Evolutionary conservation across 2,797 vertebrate species (phyloP).

Genomic region (Calcarius lapponicus): DNA sequence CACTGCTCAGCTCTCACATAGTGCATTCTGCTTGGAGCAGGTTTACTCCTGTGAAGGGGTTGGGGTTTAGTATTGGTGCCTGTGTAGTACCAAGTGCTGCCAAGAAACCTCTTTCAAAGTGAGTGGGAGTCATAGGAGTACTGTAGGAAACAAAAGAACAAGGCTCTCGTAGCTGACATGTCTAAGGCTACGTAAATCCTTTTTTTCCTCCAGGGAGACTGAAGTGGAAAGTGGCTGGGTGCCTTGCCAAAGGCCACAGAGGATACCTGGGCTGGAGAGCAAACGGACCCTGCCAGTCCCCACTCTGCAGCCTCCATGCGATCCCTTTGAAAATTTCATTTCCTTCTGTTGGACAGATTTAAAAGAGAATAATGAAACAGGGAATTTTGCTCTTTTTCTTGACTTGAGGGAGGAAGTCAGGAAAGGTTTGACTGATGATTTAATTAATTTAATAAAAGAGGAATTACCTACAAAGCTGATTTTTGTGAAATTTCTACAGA

Average conservation of each 20-base stretch:
- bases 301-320: rapidly evolving
- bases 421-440: neutral
- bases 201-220: neutral
- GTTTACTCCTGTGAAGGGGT: neutral
- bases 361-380: neutral
- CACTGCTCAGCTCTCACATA: neutral
- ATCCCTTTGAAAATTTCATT: slow-evolving; percentile 27
- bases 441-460: slow-evolving; percentile 28
- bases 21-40: neutral
- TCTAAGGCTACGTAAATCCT: neutral
- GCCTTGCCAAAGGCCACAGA: neutral
- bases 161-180: neutral
- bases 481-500: neutral
- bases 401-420: slow-evolving; percentile 3
- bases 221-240: neutral
- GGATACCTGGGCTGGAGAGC: neutral
- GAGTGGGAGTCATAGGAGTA: neutral
- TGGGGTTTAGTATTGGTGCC: neutral
- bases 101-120: slow-evolving; percentile 2
- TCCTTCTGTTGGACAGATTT: slow-evolving; percentile 11
- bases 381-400: neutral
- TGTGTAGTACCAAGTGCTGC: neutral
- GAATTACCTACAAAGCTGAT: neutral
- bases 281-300: rapidly evolving
- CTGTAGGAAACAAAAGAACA: neutral